Conservation (phyloP, 2,888 invertebrate genomes). For the Neocrepidodera transversa region DNA sequence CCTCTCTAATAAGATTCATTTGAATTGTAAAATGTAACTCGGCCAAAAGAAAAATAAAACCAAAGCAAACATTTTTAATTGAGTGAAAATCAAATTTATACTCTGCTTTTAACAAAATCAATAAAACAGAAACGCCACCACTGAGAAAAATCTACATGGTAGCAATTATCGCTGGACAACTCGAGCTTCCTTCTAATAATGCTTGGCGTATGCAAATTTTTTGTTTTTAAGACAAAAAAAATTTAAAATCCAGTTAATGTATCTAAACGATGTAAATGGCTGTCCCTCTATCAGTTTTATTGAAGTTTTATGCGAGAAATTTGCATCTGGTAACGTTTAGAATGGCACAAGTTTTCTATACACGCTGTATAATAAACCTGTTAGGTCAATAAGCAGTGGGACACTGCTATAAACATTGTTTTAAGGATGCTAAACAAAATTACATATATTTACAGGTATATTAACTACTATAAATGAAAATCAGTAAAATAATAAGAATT, state of each 20-base stretch:
- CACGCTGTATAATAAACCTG: slow-evolving; percentile 3
- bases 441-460: too few species aligned
- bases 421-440: too few species aligned
- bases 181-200: neutral
- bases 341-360: neutral
- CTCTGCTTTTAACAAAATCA: too few species aligned
- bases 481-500: too few species aligned
- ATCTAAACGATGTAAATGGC: slow-evolving; percentile 30
- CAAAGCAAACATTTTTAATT: slow-evolving; percentile 31
- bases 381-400: neutral
- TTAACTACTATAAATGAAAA: too few species aligned
- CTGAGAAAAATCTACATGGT: neutral
- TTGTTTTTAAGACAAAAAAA: slow-evolving; percentile 18
- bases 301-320: slow-evolving; percentile 28
- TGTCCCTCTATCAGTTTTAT: slow-evolving; percentile 28
- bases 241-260: slow-evolving; percentile 15
- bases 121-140: too few species aligned
- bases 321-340: slow-evolving; percentile 22
- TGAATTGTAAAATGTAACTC: slow-evolving; percentile 30
- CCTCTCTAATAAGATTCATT: slow-evolving; percentile 27
- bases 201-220: neutral
- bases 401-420: neutral
- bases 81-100: slow-evolving; percentile 28
- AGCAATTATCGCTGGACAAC: slow-evolving; percentile 11
- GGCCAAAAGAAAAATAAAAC: slow-evolving; percentile 22